A percentile compares a stretch with the other conserved stretches of the same genome.
Evolutionary conservation across 2,113 vertebrate genomes (phyloP).

Genomic region (Antechinus stuartii): DNA sequence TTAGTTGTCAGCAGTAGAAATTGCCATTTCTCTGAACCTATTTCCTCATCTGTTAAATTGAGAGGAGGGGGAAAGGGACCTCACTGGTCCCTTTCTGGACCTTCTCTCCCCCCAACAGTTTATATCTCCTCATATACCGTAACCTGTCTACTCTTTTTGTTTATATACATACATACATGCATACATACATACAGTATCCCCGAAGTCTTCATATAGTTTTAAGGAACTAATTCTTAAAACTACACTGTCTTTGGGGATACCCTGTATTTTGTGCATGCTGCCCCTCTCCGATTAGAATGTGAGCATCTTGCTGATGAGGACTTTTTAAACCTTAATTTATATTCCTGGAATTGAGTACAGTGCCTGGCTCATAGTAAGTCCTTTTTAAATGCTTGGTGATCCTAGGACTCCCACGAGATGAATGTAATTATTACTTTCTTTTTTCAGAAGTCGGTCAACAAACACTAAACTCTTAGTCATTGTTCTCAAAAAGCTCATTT

Average conservation of each 20-base stretch:
- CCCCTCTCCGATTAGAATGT: not conserved
- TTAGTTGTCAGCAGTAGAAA: not conserved
- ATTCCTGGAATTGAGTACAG: not conserved
- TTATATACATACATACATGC: not conserved
- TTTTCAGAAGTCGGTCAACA: not conserved
- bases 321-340: not conserved
- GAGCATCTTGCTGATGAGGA: not conserved
- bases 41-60: not conserved
- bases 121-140: not conserved
- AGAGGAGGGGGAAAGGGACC: not conserved
- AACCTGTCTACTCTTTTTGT: not conserved
- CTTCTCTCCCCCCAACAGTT: not conserved
- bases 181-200: not conserved
- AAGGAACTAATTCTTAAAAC: not conserved
- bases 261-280: not conserved
- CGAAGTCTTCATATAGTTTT: not conserved
- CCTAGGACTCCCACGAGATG: not conserved
- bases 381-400: not conserved
- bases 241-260: not conserved
- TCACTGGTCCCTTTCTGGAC: not conserved
- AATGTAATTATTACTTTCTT: not conserved
- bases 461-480: not conserved
- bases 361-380: not conserved
- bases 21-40: not conserved
- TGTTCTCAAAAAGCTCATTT: not conserved